Base-by-base conservation (phyloP, 2,888 invertebrate species). In the Scaptomyza cyrtandrae region DNA sequence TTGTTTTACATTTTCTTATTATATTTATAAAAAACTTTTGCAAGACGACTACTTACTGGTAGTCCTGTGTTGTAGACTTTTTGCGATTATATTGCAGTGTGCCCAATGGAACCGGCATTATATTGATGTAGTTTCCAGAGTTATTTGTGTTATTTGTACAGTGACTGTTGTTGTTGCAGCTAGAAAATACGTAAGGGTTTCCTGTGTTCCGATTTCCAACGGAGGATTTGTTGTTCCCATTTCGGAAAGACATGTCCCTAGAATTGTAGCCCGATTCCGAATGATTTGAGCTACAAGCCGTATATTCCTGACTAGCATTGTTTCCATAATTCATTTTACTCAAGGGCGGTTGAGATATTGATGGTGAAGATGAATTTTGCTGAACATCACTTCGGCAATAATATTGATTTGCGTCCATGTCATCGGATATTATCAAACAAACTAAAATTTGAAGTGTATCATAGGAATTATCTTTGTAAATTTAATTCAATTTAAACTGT, bases 81-180 rank as follows among this genome's bases (percentile, higher is more conserved):
- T 91, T 88, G 48, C 92, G 90, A 83, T 92, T 91, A 81, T 92
- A 92, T 75, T 92, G 92, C 61, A 92, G 70, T 0, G 89, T 81
- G 57, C 91, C 91, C 71, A 92, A 75, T 54, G 92, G 91, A 70
- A 91, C 90, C 43, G 92, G 90, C 89, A 92, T 90, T 63, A 92
- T 89, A 78, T 92, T 92, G 71, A 92, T 91, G 75, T 91, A 92
- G 80, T 91, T 92, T 65, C 90, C 84, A 45, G 84, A 54, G 67
- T 59, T 86, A 61, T 59, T 71, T 13, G 54, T 33, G 46, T 58
- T 75, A 41, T 46, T 79, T 66, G 75, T 62, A 64, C 89, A 83
- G 63, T 83, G 78, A 33, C 71, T 74, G 56, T 64, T 76, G 58
- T 75, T 85, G 55, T 74, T 84, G 65, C 83, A 83, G 43, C 68